These are phyloP conservation scores for Drosophila prolongata DNA, from an alignment of 2,888 invertebrate species.

Conservation along the genomic window DNA sequence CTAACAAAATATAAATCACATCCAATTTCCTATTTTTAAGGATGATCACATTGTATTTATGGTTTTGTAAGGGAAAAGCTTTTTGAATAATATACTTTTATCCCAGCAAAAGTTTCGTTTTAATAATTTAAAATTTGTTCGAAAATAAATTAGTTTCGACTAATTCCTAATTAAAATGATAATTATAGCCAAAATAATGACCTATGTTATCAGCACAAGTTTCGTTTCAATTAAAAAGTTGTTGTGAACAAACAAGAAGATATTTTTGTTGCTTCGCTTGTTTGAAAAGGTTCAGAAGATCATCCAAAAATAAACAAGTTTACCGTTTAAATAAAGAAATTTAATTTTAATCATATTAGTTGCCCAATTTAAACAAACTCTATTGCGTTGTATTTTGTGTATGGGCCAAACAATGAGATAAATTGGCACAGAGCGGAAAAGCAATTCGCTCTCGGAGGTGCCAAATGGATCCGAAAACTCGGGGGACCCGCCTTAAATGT, in stretches of 20 bases:
- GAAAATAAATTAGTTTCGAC: neutral
- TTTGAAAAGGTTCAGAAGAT: slow-evolving; percentile 19
- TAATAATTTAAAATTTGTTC: too few relatives aligned
- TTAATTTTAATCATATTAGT: slow-evolving; percentile 31
- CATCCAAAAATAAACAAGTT: slow-evolving; percentile 13
- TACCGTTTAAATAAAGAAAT: slow-evolving; percentile 31
- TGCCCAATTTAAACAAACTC: slow-evolving; percentile 29
- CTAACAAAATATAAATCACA: slow-evolving; percentile 4
- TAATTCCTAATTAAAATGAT: too few relatives aligned
- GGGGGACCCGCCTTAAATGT: slow-evolving; percentile 21
- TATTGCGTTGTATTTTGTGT: slow-evolving; percentile 30
- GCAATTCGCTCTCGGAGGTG: slow-evolving; percentile 21
- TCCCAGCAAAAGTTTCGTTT: too few relatives aligned
- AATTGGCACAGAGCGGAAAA: slow-evolving; percentile 17
- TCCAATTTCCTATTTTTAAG: neutral
- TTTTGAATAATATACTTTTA: neutral
- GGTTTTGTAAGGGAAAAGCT: neutral
- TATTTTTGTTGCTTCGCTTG: neutral
- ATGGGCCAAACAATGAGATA: slow-evolving; percentile 7
- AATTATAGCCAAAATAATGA: neutral
- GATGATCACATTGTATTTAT: slow-evolving; percentile 1
- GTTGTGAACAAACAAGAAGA: neutral
- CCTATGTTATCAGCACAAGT: neutral
- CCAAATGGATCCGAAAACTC: slow-evolving; percentile 24
- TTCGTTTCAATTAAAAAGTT: neutral